phyloP scores from a whole-genome alignment of 2,113 vertebrate genomes.

The Alethe diademata region DNA sequence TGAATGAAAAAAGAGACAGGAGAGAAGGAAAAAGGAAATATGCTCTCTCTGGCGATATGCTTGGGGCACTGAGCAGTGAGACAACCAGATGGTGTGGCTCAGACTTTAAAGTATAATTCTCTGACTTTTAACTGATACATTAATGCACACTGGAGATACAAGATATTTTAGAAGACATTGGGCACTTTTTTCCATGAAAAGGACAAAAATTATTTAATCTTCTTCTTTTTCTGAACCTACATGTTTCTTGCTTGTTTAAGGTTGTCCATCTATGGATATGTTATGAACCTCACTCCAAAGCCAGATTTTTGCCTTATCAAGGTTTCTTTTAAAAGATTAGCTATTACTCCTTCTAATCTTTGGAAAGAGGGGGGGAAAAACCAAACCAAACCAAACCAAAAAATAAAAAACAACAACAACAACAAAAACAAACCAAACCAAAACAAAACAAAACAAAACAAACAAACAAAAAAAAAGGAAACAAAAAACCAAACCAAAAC shows the following conservation, averaged over 20 bases:
- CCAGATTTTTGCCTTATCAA: background rate
- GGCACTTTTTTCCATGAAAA: background rate
- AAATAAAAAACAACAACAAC: too few species aligned
- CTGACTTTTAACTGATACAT: background rate
- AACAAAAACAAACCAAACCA: too few species aligned
- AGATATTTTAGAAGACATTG: background rate
- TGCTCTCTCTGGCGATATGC: constrained; percentile 24
- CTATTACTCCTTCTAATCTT: background rate
- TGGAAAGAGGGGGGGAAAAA: background rate
- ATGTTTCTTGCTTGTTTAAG: background rate
- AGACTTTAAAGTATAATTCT: constrained; percentile 5
- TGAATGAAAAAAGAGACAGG: background rate
- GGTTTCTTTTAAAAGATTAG: background rate
- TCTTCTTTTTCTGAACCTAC: background rate
- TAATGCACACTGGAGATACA: background rate
- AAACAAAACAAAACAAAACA: background rate
- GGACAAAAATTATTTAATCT: background rate
- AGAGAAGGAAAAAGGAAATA: background rate
- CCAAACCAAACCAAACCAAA: too few species aligned
- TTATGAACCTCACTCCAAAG: background rate
- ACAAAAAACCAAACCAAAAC: background rate
- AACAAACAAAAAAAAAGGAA: too few species aligned
- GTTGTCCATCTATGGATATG: background rate
- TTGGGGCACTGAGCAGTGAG: constrained; percentile 8
- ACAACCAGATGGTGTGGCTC: constrained; percentile 41